phyloP scores from a whole-genome alignment of 2,888 invertebrate genomes.

The Congeria kusceri region DNA sequence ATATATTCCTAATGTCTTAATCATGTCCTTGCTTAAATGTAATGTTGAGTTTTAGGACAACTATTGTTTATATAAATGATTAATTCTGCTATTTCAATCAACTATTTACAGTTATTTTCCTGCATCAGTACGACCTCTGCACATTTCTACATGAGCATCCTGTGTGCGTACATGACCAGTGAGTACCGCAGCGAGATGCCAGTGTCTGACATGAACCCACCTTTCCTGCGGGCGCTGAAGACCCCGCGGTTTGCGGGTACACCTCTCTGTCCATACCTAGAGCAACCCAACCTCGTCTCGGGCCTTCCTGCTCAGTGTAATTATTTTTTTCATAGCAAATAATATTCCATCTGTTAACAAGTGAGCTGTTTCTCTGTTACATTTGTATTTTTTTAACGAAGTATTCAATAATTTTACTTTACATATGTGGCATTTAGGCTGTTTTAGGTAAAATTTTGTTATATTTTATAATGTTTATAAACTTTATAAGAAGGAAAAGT shows the following conservation, averaged over 20 bases:
- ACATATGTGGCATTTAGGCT: no score
- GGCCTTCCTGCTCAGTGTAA: constrained; percentile 82
- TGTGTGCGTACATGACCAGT: constrained; percentile 72
- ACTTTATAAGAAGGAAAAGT: no score
- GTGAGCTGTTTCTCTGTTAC: background rate
- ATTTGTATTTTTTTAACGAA: no score
- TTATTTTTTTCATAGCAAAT: no score
- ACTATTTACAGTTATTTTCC: constrained; percentile 71
- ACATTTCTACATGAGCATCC: constrained; percentile 70
- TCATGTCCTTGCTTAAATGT: background rate
- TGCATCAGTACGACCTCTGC: constrained; percentile 58
- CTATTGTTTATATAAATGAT: no score
- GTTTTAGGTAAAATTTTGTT: no score
- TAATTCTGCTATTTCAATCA: no score
- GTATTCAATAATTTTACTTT: no score
- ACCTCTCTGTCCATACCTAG: constrained; percentile 77
- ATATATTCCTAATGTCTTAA: no score
- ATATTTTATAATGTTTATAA: no score
- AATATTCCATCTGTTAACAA: no score
- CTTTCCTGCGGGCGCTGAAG: constrained; percentile 79
- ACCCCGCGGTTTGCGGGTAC: constrained; percentile 71
- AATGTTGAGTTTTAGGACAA: background rate
- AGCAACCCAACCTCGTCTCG: constrained; percentile 81
- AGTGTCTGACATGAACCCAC: constrained; percentile 74
- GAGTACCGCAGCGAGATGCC: constrained; percentile 78